Base-by-base conservation (phyloP, 2,888 invertebrate species). In the Rhogogaster chlorosoma region DNA sequence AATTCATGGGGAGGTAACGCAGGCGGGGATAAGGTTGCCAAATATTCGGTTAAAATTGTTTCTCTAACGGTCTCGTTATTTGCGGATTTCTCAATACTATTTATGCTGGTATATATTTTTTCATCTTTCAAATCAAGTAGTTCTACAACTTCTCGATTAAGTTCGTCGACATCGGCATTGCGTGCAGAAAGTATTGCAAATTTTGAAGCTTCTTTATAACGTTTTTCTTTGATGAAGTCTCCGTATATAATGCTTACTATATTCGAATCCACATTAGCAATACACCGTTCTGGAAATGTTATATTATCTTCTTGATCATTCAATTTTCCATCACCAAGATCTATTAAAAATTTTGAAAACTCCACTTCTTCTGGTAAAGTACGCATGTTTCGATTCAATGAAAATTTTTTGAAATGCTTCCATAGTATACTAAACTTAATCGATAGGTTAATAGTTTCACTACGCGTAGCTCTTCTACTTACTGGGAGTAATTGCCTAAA, bases 181-280 rank as follows among this genome's bases (percentile, higher is more conserved):
- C 84, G 2, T 15, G 84, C 84, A 12, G 84, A 49, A 6, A 83
- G 73, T 80, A 84, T 84, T n/a, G 57, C 84, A 84, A 64, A 82
- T 61, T 57, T 84, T 7, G 80, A 10, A 45, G 70, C 61, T 71
- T 80, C 26, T 53, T 83, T 64, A 64, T 32, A 84, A 10, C 36
- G 42, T 45, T 67, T 83, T 18, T 29, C 29, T 61, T n/a, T n/a
- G n/a, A 61, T 53, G 64, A 45, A 45, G 22, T 45, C 45, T 22
- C 45, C 22, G 26, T 45, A 45, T n/a, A n/a, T n/a, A 36, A 75
- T 75, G 12, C n/a, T 75, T 5, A 75, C 22, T 45, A 75, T 75
- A 36, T 75, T 75, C 15, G 22, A 18, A 45, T 32, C 15, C 22
- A 15, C 36, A 75, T 42, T 10, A 45, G 26, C 18, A 36, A 83